Conservation (phyloP, 92 coral and sea anemone genomes). For the Umimayanthus chanpuru region DNA sequence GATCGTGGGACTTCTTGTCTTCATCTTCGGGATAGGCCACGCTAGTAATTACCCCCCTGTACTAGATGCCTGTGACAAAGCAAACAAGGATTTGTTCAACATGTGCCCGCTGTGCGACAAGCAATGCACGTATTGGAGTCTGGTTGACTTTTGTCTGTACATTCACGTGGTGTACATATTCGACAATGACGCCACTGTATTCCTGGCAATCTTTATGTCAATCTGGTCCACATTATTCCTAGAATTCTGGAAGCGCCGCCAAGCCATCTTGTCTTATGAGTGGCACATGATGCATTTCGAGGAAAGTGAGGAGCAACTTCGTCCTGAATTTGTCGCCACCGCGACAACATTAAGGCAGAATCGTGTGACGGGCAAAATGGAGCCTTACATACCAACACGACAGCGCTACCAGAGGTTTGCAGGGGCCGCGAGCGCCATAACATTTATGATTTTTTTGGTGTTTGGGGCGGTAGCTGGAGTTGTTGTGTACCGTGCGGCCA, state of each 20-base stretch:
- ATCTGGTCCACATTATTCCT: slow-evolving; percentile 95
- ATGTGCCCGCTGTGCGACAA: slow-evolving; percentile 30
- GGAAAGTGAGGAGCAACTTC: slow-evolving; percentile 88
- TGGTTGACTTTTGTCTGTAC: slow-evolving; percentile 70
- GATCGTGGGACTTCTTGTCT: slow-evolving; percentile 73
- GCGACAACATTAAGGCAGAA: slow-evolving; percentile 76
- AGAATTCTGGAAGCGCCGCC: slow-evolving; percentile 96
- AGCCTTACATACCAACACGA: slow-evolving; percentile 74
- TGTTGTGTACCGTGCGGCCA: slow-evolving; percentile 89
- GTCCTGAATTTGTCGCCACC: slow-evolving; percentile 86
- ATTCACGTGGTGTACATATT: slow-evolving; percentile 77
- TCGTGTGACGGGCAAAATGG: slow-evolving; percentile 78
- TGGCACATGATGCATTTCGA: slow-evolving; percentile 98
- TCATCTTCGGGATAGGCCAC: slow-evolving; percentile 3
- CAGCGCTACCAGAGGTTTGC: slow-evolving; percentile 74
- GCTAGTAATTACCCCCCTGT: neutral
- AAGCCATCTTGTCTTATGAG: slow-evolving; percentile 82
- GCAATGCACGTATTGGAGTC: slow-evolving; percentile 72
- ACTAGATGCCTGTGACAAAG: slow-evolving; percentile 8
- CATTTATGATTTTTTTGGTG: slow-evolving; percentile 79
- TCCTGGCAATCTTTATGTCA: slow-evolving; percentile 91
- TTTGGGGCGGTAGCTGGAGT: slow-evolving; percentile 85
- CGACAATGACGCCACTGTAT: slow-evolving; percentile 85
- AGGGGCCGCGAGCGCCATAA: slow-evolving; percentile 67
- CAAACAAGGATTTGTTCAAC: slow-evolving; percentile 24